phyloP scores from a whole-genome alignment of 2,888 invertebrate genomes.

The Agrochola lychnidis region DNA sequence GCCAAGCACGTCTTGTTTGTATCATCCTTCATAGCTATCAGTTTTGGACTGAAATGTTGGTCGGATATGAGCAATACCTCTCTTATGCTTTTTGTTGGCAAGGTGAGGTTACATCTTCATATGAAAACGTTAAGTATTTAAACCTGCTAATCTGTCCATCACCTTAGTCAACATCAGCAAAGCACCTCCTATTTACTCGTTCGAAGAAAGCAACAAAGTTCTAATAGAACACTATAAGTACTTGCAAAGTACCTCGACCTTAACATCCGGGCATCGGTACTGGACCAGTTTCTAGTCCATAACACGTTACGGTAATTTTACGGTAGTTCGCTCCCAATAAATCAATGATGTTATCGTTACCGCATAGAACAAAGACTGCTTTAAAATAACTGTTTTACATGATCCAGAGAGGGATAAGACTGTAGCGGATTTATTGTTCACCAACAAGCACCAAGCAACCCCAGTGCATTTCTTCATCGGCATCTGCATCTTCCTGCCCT shows the following conservation, averaged over 20 bases:
- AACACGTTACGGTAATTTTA: slow-evolving; percentile 56
- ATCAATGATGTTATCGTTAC: slow-evolving; percentile 53
- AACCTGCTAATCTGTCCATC: neutral
- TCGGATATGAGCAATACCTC: too few species aligned
- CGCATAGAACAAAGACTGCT: slow-evolving; percentile 45
- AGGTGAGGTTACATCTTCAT: neutral
- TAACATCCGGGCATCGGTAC: slow-evolving; percentile 25
- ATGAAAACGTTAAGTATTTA: neutral
- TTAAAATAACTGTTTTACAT: slow-evolving; percentile 21
- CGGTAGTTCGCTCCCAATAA: slow-evolving; percentile 59
- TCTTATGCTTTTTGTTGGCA: neutral
- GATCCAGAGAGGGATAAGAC: slow-evolving; percentile 1
- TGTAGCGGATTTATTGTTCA: neutral
- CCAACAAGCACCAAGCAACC: neutral
- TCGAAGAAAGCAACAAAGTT: neutral
- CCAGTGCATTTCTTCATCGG: neutral
- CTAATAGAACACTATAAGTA: neutral
- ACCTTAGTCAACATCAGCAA: neutral
- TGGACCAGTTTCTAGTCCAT: slow-evolving; percentile 46
- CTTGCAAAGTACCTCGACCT: slow-evolving; percentile 32
- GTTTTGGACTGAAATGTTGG: slow-evolving; percentile 16
- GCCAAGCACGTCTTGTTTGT: slow-evolving; percentile 4
- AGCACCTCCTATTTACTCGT: too few species aligned
- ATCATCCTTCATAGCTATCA: slow-evolving; percentile 1
- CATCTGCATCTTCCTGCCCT: too few species aligned